Percentiles rank a stretch among this genome's conserved stretches.
Conservation (phyloP, 1,140 invertebrate genomes). For the Formica exsecta region DNA sequence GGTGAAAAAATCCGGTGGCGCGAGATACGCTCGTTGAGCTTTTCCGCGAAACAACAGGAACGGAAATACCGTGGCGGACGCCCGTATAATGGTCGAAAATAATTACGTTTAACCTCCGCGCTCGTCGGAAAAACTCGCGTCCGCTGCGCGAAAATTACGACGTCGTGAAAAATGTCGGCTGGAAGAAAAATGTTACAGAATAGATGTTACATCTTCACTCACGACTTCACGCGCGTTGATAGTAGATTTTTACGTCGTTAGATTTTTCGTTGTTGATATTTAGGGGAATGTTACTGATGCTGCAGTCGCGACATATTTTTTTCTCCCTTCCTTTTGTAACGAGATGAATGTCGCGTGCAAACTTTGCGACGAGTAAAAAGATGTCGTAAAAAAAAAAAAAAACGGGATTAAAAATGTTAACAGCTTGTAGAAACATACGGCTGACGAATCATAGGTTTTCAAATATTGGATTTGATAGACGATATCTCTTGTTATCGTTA, state of each 20-base stretch:
- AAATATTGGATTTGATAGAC: conserved; percentile 53
- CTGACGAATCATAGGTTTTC: conserved; percentile 53
- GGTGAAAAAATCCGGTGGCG: conserved; percentile 69
- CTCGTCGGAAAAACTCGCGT: conserved; percentile 16
- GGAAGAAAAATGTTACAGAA: neutral
- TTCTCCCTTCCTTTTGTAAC: neutral
- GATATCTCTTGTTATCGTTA: conserved; percentile 51
- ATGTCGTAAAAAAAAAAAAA: neutral
- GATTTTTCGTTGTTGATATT: neutral
- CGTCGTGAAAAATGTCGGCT: neutral
- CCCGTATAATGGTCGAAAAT: conserved; percentile 76
- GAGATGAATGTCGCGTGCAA: neutral
- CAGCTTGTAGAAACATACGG: conserved; percentile 8
- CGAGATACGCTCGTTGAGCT: conserved; percentile 70
- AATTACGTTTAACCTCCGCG: conserved; percentile 78
- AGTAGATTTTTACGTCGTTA: neutral
- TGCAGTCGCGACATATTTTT: neutral
- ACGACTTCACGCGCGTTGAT: neutral
- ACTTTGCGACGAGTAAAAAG: neutral
- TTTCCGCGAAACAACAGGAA: conserved; percentile 68
- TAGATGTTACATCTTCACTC: neutral
- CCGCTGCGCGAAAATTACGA: neutral
- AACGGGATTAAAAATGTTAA: conserved; percentile 20
- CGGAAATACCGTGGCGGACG: conserved; percentile 61
- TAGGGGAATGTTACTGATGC: neutral